phyloP scores from a whole-genome alignment of 1,140 invertebrate genomes.

The Oreohelix idahoensis region DNA sequence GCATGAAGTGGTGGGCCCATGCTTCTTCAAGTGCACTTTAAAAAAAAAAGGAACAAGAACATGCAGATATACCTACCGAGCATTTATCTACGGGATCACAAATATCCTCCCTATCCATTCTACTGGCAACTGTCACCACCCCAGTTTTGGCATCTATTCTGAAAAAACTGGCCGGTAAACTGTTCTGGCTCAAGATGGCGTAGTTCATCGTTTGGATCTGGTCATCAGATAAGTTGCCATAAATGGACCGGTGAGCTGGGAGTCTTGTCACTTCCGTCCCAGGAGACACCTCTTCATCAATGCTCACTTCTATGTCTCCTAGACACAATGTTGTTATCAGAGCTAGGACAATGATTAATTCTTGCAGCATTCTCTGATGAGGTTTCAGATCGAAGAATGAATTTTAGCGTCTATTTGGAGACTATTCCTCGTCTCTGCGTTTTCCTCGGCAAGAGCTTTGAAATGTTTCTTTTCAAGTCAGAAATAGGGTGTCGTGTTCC shows the following conservation, averaged over 20 bases:
- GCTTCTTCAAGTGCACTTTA: too few relatives aligned
- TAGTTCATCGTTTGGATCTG: conserved; percentile 38
- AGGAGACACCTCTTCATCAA: conserved; percentile 38
- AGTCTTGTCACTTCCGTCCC: conserved; percentile 48
- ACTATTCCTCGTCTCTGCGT: not conserved
- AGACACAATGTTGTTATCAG: not conserved
- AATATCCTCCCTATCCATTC: conserved; percentile 51
- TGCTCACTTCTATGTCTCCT: conserved; percentile 39
- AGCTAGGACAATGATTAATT: not conserved
- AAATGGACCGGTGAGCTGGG: conserved; percentile 40
- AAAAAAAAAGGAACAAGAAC: too few relatives aligned
- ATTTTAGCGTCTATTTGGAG: not conserved
- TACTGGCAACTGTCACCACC: conserved; percentile 38
- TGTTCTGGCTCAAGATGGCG: conserved; percentile 46
- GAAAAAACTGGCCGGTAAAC: conserved; percentile 46
- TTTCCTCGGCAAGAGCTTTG: not conserved
- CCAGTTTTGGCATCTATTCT: conserved; percentile 42
- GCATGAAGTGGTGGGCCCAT: too few relatives aligned
- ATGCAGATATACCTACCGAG: conserved; percentile 10
- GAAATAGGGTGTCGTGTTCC: not conserved
- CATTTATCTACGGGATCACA: conserved; percentile 49
- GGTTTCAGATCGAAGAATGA: not conserved
- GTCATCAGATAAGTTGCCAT: conserved; percentile 35
- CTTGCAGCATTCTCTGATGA: not conserved
- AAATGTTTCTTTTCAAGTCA: not conserved